Conservation (phyloP, 2,888 invertebrate genomes). For the Calephelis perditalis region DNA sequence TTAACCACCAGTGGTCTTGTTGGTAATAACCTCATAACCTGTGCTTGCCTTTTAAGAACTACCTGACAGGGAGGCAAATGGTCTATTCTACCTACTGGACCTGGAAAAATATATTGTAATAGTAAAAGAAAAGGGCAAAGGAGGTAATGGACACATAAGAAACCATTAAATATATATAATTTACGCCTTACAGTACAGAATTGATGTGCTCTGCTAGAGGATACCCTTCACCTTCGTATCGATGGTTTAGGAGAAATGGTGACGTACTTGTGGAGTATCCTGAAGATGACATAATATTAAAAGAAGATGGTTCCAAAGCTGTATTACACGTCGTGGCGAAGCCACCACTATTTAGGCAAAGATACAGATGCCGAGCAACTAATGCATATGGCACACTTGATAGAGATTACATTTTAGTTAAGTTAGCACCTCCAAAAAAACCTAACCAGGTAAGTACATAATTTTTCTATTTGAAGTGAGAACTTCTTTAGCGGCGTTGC, state of each 20-base stretch:
- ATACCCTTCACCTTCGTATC: slow-evolving; percentile 50
- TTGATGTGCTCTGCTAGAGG: slow-evolving; percentile 49
- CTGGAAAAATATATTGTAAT: too few relatives aligned
- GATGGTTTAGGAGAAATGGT: slow-evolving; percentile 47
- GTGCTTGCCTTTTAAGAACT: too few relatives aligned
- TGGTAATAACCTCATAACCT: too few relatives aligned
- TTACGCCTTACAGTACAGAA: slow-evolving; percentile 39
- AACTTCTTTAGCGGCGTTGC: too few relatives aligned
- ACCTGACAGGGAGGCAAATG: too few relatives aligned
- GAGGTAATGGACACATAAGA: too few relatives aligned
- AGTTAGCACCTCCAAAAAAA: slow-evolving; percentile 42
- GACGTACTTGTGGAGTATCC: slow-evolving; percentile 43
- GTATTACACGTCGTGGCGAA: slow-evolving; percentile 42
- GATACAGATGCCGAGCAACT: slow-evolving; percentile 47
- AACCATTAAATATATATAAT: too few relatives aligned
- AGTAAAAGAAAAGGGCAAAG: too few relatives aligned
- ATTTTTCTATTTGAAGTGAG: background rate
- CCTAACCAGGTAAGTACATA: slow-evolving; percentile 41
- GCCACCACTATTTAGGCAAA: slow-evolving; percentile 41
- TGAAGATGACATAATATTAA: slow-evolving; percentile 39
- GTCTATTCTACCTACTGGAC: too few relatives aligned
- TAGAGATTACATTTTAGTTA: slow-evolving; percentile 41
- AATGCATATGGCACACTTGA: slow-evolving; percentile 45
- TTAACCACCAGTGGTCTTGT: too few relatives aligned
- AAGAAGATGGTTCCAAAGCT: slow-evolving; percentile 40